These are phyloP conservation scores for Argynnis bischoffii DNA, from an alignment of 2,888 invertebrate genomes.

Conservation along the genomic window DNA sequence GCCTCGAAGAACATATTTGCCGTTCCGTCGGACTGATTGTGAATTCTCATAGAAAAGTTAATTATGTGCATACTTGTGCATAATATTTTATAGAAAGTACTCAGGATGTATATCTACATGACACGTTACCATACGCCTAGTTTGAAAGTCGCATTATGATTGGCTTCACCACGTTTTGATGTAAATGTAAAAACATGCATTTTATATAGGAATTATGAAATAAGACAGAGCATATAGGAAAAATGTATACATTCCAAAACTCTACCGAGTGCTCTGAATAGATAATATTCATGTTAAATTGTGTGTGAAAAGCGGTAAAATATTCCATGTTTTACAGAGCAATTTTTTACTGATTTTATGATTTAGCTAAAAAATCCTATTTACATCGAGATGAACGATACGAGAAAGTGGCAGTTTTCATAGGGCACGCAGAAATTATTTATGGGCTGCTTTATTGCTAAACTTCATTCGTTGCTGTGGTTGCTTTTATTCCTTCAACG, in stretches of 20 bases:
- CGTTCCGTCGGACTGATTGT: too few relatives aligned
- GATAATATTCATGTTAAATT: conserved; percentile 61
- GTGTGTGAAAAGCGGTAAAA: conserved; percentile 54
- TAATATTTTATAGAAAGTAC: too few relatives aligned
- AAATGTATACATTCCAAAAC: conserved; percentile 54
- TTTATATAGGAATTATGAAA: conserved; percentile 34
- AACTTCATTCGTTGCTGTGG: conserved; percentile 81
- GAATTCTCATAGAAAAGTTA: too few relatives aligned
- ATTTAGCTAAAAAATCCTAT: conserved; percentile 51
- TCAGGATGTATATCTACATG: too few relatives aligned
- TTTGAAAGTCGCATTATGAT: conserved; percentile 55
- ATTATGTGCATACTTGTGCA: too few relatives aligned
- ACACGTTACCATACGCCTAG: conserved; percentile 47
- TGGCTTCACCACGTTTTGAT: conserved; percentile 18
- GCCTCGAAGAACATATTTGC: too few relatives aligned
- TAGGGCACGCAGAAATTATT: conserved; percentile 76
- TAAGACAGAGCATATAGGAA: conserved; percentile 50
- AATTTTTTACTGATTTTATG: conserved; percentile 45
- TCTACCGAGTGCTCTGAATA: conserved; percentile 46
- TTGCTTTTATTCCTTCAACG: conserved; percentile 78
- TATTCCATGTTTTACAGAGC: conserved; percentile 39
- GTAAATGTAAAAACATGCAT: conserved; percentile 38
- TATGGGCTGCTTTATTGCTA: conserved; percentile 79
- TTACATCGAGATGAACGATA: conserved; percentile 55
- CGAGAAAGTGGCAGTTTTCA: conserved; percentile 69